Percentiles rank a stretch among this genome's conserved stretches.
These are phyloP conservation scores for Calvadosia cruxmelitensis DNA, from an alignment of 30 jellyfish, hydroid and myxozoan species.

Conservation along the genomic window DNA sequence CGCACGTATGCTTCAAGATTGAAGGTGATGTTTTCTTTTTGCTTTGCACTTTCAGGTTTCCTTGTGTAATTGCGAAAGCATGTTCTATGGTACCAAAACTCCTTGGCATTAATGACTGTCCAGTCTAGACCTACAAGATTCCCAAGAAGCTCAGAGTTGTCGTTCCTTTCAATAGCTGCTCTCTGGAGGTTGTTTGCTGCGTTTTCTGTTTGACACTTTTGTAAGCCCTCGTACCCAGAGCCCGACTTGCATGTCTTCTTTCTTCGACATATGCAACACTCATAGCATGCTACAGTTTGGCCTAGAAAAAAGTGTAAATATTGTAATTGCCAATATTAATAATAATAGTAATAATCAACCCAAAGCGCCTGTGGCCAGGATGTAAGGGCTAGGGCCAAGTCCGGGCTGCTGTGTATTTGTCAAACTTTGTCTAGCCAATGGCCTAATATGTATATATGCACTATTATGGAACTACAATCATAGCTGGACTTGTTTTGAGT, in stretches of 20 bases:
- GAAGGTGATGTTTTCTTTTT: neutral
- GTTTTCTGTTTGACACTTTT: slow-evolving; percentile 16
- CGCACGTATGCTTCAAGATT: neutral
- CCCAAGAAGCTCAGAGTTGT: neutral
- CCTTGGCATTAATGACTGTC: neutral
- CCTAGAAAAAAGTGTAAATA: slow-evolving; percentile 5
- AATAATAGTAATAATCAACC: no score
- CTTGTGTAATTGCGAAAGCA: slow-evolving; percentile 3
- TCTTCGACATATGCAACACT: slow-evolving; percentile 23
- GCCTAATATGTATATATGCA: no score
- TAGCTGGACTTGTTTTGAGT: no score
- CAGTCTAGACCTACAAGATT: neutral
- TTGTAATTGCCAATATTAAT: no score
- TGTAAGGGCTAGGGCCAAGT: no score
- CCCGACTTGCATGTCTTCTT: slow-evolving; percentile 5
- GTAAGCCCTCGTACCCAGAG: slow-evolving; percentile 18
- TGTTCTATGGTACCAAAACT: neutral
- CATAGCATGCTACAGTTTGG: slow-evolving; percentile 6
- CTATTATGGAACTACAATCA: no score
- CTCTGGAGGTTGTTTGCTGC: slow-evolving; percentile 6
- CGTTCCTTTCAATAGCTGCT: slow-evolving; percentile 7
- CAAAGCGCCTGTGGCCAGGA: no score
- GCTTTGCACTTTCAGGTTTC: neutral
- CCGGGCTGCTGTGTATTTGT: no score
- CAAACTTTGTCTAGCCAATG: no score